phyloP scores from a whole-genome alignment of 2,113 vertebrate genomes.

The Struthio camelus region DNA sequence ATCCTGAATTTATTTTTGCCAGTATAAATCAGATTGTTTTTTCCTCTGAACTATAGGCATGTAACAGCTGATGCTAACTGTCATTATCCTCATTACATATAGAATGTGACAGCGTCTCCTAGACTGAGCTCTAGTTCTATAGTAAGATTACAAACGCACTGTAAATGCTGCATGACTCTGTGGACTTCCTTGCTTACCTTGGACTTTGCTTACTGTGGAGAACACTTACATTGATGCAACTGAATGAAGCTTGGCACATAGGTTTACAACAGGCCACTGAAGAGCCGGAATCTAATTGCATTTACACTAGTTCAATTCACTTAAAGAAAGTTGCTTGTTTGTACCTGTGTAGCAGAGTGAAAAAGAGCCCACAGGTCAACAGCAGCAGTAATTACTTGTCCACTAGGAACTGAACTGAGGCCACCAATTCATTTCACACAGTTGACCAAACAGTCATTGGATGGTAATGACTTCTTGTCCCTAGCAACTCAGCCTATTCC shows the following conservation, averaged over 20 bases:
- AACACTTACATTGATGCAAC: background rate
- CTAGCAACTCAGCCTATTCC: constrained; percentile 23
- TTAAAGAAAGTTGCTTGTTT: constrained; percentile 24
- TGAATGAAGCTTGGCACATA: background rate
- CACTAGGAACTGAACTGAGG: constrained; percentile 41
- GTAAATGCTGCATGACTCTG: background rate
- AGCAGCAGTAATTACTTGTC: constrained; percentile 49
- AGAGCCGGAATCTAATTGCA: constrained; percentile 27
- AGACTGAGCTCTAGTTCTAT: background rate
- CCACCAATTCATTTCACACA: constrained; percentile 57
- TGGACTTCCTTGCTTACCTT: rapidly evolving
- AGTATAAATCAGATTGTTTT: background rate
- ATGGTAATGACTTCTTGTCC: constrained; percentile 33
- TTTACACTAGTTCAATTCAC: constrained; percentile 53
- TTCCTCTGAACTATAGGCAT: background rate
- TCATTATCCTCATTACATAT: no score
- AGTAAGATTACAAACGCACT: background rate
- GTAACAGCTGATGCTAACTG: background rate
- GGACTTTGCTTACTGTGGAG: background rate
- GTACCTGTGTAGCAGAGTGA: constrained; percentile 39
- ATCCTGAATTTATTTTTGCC: background rate
- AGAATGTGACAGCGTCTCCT: background rate
- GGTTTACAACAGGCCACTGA: background rate
- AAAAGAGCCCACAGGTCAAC: constrained; percentile 16
- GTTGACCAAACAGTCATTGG: constrained; percentile 55